A percentile compares a stretch with the other conserved stretches of the same genome.
Evolutionary conservation across 2,113 vertebrate genomes (phyloP).

Genomic region (Scolopax mira): DNA sequence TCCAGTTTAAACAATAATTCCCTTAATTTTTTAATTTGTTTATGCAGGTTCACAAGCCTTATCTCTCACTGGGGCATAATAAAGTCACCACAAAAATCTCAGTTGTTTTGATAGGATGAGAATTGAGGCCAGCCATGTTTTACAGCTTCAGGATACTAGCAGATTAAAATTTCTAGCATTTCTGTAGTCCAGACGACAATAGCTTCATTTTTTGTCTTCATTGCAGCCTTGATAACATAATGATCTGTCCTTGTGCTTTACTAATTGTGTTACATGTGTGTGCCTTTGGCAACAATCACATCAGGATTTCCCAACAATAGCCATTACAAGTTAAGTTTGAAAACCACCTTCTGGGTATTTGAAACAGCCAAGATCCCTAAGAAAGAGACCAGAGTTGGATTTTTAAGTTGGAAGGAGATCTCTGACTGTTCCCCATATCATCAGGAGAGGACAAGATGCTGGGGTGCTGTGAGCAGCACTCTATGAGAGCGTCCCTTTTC

Average conservation of each 20-base stretch:
- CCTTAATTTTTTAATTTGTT: not conserved
- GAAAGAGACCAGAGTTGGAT: not conserved
- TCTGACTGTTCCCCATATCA: not conserved
- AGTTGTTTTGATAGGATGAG: not conserved
- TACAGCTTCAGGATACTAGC: not conserved
- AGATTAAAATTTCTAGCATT: not conserved
- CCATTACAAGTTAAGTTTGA: not conserved
- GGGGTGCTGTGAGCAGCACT: not conserved
- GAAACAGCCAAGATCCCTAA: not conserved
- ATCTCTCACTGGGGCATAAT: not conserved
- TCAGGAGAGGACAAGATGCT: not conserved
- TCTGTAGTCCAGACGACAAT: not conserved
- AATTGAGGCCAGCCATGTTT: not conserved
- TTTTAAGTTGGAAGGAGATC: not conserved
- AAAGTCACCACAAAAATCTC: not conserved
- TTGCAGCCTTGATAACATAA: not conserved
- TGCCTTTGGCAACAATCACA: accelerated
- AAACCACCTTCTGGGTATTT: not conserved
- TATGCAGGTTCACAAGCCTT: not conserved
- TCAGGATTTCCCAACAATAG: not conserved
- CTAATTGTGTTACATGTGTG: accelerated
- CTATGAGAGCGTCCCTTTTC: accelerated
- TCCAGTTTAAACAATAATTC: not conserved
- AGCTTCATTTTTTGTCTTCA: not conserved
- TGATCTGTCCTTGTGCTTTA: not conserved